Evolutionary conservation across 2,113 vertebrate species (phyloP).

Genomic region (Amphilophus citrinellus): DNA sequence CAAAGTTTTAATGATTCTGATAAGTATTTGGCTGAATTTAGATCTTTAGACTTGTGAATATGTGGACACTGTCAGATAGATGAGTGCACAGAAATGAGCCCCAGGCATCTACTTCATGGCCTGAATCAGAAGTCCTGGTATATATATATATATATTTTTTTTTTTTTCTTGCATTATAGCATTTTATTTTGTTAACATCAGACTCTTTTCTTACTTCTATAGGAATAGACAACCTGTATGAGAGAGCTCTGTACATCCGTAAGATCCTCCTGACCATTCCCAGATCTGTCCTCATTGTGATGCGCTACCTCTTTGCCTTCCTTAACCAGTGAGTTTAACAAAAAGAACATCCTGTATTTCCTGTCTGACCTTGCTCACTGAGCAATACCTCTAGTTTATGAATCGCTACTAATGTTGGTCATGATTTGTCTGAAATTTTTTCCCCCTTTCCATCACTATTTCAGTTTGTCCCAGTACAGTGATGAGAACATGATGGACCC

Average conservation of each 20-base stretch:
- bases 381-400: neutral
- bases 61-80: neutral
- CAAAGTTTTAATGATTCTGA: rapidly evolving
- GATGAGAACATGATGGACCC: constrained; percentile 99
- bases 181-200: neutral
- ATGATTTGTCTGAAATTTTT: neutral
- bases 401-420: neutral
- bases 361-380: neutral
- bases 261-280: constrained; percentile 96
- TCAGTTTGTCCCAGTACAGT: constrained; percentile 96
- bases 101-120: no score
- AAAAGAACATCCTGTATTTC: neutral
- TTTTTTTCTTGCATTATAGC: neutral
- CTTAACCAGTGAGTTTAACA: constrained; percentile 94
- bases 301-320: constrained; percentile 99
- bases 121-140: neutral
- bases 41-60: neutral
- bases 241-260: constrained; percentile 94
- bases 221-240: constrained; percentile 98
- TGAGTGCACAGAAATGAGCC: neutral
- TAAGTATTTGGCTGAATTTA: neutral
- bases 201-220: neutral
- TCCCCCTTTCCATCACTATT: neutral
- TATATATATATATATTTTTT: neutral
- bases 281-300: constrained; percentile 94